Evolutionary conservation across 2,888 invertebrate genomes (phyloP).

Genomic region (Coronaproctus castanopsis): DNA sequence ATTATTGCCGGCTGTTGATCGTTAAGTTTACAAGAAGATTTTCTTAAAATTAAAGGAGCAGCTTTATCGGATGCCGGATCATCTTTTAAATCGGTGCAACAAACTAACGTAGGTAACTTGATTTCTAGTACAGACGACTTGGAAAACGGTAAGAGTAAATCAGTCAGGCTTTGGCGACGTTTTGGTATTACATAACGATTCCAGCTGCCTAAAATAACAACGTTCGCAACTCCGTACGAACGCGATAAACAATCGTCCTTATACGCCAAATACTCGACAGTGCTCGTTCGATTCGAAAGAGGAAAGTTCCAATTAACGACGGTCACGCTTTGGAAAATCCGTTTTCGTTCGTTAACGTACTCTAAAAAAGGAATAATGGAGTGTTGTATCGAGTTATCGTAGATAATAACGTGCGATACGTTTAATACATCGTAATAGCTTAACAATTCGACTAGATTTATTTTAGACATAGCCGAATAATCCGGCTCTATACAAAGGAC

Average conservation of each 20-base stretch:
- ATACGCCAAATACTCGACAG: conserved; percentile 30
- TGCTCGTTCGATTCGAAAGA: conserved; percentile 32
- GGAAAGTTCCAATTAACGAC: conserved; percentile 47
- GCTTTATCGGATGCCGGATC: conserved; percentile 20
- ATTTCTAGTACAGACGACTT: conserved; percentile 26
- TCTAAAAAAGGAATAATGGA: conserved; percentile 27
- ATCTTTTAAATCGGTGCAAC: conserved; percentile 25
- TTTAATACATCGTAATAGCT: conserved; percentile 45
- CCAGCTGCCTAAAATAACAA: conserved; percentile 33
- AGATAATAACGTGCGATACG: conserved; percentile 41
- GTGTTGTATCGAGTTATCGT: conserved; percentile 35
- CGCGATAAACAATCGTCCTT: conserved; percentile 45
- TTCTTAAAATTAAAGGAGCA: conserved; percentile 23
- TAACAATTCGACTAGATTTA: conserved; percentile 41
- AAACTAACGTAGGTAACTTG: conserved; percentile 25
- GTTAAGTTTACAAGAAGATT: conserved; percentile 18
- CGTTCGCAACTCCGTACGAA: conserved; percentile 33
- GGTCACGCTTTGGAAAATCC: conserved; percentile 32
- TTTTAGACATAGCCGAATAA: conserved; percentile 32
- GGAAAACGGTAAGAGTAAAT: conserved; percentile 3
- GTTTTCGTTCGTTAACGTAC: conserved; percentile 25
- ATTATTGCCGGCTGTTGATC: conserved; percentile 1
- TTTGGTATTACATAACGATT: conserved; percentile 31
- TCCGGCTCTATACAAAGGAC: conserved; percentile 42
- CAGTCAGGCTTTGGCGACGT: conserved; percentile 3